These are phyloP conservation scores for Rhea americana DNA, from an alignment of 2,113 vertebrate genomes.

Conservation along the genomic window DNA sequence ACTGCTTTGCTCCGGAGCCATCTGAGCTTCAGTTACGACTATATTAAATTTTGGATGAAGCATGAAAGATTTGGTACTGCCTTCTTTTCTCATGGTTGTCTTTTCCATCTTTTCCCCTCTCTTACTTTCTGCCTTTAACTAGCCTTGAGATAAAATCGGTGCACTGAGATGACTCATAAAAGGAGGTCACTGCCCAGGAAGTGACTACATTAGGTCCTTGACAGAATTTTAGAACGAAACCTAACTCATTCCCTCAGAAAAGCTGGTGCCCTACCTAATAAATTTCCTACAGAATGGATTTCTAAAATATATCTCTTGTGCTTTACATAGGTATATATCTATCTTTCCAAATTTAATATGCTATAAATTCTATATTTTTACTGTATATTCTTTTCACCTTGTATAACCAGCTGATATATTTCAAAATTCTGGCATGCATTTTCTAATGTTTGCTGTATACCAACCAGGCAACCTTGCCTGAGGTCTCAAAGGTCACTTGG, in stretches of 20 bases:
- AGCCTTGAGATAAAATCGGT: background rate
- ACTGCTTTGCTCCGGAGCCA: background rate
- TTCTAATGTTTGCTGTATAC: background rate
- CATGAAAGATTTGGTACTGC: background rate
- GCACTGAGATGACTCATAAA: background rate
- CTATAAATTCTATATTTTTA: background rate
- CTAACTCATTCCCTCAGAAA: background rate
- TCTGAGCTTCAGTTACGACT: background rate
- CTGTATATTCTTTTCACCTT: background rate
- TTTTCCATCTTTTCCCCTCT: background rate
- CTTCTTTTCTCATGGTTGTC: background rate
- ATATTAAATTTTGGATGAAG: background rate
- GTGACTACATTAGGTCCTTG: background rate
- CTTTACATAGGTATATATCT: background rate
- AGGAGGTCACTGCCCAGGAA: background rate
- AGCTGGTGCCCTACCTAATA: fast-evolving
- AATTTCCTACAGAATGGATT: background rate
- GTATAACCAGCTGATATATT: background rate
- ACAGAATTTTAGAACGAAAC: background rate
- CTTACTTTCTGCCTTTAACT: background rate
- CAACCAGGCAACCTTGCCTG: background rate
- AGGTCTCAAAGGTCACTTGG: background rate
- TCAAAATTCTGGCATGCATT: background rate
- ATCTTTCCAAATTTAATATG: background rate
- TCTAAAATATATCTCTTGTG: background rate